Base-by-base conservation (phyloP, 2,113 vertebrate species). In the Redunca redunca region DNA sequence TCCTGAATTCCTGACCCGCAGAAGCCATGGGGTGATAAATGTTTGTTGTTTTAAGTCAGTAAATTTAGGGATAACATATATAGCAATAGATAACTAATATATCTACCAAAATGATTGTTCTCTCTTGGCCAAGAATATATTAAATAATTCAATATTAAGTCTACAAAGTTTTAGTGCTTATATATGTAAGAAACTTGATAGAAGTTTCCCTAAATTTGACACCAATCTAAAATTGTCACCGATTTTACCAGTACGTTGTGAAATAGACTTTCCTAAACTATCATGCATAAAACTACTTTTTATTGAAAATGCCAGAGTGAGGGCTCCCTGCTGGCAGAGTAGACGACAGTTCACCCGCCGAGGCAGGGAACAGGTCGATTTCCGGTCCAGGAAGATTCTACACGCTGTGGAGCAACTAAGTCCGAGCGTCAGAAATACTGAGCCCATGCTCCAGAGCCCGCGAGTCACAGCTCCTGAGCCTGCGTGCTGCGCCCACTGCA, bases 131-230 rank as follows among this genome's bases (percentile, higher is more conserved):
- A 89, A 84, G 23, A 62, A 55, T 48, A 82, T 77, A 96, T 36
- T 62, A 33, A 89, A 46, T 62, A 93, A 91, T 95, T 60, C 53
- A 52, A 33, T 62, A 89, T 50, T 71, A 90, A 90, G 30, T 93
- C 85, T 48, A 78, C 36, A 62, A 96, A 83, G 43, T 46, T 80
- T 46, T 55, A 84, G 53, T 77, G 36, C 17, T 78, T 78, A 25
- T 48, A 36, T 48, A 30, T 62, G 11, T 53, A 84, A 40, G 60
- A 7, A 90, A 64, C 53, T 60, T n/a, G n/a, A 48, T 23, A 55
- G 62, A 46, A 16, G 28, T 64, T 58, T 57, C 17, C 53, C 43
- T 50, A 92, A 88, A 92, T 82, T 92, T 92, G 43, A 43, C 83
- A 71, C 43, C 58, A 88, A 74, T 30, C 28, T 60, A 62, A 64